These are phyloP conservation scores for Leucophora obtusa DNA, from an alignment of 2,888 invertebrate genomes.

Conservation along the genomic window DNA sequence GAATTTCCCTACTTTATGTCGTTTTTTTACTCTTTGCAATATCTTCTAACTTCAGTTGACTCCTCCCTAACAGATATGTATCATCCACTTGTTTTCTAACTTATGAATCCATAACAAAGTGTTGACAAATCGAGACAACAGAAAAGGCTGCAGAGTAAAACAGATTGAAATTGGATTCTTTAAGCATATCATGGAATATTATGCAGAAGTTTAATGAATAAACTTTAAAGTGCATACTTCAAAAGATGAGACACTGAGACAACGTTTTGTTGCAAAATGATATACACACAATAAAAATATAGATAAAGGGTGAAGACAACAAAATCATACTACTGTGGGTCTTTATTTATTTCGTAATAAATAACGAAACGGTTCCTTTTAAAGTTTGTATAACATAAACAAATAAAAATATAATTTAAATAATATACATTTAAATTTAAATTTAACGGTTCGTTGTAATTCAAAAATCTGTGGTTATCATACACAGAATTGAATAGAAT, in stretches of 20 bases:
- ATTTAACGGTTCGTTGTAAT: too few relatives aligned
- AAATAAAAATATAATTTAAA: too few relatives aligned
- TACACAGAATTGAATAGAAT: too few relatives aligned
- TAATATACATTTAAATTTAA: too few relatives aligned
- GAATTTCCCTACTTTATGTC: too few relatives aligned
- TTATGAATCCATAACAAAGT: conserved; percentile 17
- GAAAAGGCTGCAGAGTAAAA: not conserved
- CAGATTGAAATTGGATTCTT: not conserved
- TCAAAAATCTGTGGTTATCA: too few relatives aligned
- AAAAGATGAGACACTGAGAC: conserved; percentile 25
- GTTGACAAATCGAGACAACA: conserved; percentile 18
- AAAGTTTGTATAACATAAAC: too few relatives aligned
- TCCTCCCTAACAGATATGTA: not conserved
- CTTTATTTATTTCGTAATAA: too few relatives aligned
- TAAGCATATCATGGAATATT: not conserved
- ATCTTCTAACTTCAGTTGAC: not conserved
- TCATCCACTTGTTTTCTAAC: not conserved
- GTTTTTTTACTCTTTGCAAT: too few relatives aligned
- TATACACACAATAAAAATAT: not conserved
- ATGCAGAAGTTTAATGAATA: conserved; percentile 5
- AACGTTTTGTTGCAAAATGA: conserved; percentile 8
- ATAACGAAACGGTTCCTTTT: too few relatives aligned
- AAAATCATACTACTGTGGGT: too few relatives aligned
- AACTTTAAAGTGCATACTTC: conserved; percentile 29
- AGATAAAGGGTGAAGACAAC: too few relatives aligned